phyloP scores from a whole-genome alignment of 2,888 invertebrate species.

The Drosophila merina region DNA sequence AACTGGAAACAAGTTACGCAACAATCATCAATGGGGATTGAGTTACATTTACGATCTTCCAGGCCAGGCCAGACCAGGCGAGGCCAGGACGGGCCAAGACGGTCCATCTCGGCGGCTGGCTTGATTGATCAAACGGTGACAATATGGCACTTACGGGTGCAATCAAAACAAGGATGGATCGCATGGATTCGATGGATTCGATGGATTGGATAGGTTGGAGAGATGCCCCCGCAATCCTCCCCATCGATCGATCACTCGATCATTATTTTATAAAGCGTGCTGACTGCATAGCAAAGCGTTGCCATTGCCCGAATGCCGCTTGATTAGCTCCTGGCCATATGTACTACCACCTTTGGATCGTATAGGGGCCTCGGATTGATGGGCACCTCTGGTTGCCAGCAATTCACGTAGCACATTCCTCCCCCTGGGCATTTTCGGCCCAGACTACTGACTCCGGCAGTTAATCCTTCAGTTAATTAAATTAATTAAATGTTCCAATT shows the following conservation, averaged over 20 bases:
- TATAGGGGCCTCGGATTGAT: conserved; percentile 17
- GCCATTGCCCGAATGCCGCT: conserved; percentile 74
- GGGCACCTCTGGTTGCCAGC: conserved; percentile 28
- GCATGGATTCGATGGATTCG: conserved; percentile 3
- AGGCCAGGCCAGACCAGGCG: conserved; percentile 26
- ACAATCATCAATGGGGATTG: conserved; percentile 74
- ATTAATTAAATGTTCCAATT: conserved; percentile 74
- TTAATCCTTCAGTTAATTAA: conserved; percentile 76
- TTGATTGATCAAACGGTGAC: conserved; percentile 81
- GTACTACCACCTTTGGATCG: conserved; percentile 7
- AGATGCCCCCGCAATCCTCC: conserved; percentile 27
- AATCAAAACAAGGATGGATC: conserved; percentile 60
- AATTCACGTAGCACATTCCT: conserved; percentile 43
- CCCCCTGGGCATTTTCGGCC: conserved; percentile 57
- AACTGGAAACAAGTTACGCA: conserved; percentile 75
- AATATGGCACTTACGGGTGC: conserved; percentile 81
- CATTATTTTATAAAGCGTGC: conserved; percentile 81
- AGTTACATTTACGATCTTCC: conserved; percentile 74
- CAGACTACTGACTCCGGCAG: conserved; percentile 4
- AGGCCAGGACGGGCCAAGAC: conserved; percentile 16
- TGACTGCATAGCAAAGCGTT: conserved; percentile 79
- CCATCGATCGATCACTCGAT: conserved; percentile 23
- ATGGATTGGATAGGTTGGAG: not conserved
- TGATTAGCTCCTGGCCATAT: conserved; percentile 60
- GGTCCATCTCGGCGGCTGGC: conserved; percentile 58